A percentile compares a stretch with the other conserved stretches of the same genome.
These are phyloP conservation scores for Odontophorus gujanensis DNA, from an alignment of 2,113 vertebrate species.

Conservation along the genomic window DNA sequence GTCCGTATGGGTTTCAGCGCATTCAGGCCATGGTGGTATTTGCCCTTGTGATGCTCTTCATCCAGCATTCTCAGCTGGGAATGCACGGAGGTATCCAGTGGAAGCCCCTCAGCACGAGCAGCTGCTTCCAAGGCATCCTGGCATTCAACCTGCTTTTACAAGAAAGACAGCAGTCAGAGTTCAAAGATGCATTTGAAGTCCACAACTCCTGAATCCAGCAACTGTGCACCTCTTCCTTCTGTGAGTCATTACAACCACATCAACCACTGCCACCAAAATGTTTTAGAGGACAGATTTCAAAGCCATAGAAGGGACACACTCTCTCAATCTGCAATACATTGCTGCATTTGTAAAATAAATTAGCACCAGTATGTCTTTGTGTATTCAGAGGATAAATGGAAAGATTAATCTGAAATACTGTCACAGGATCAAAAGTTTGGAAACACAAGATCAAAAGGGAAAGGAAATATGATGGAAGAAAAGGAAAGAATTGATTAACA, in stretches of 20 bases:
- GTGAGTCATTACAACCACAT: background rate
- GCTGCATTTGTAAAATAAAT: background rate
- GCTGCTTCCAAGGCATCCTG: constrained; percentile 89
- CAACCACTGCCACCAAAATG: background rate
- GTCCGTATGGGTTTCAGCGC: constrained; percentile 86
- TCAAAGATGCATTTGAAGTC: background rate
- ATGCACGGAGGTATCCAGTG: constrained; percentile 80
- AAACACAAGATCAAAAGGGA: no score
- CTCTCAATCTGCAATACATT: background rate
- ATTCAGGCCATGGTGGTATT: constrained; percentile 85
- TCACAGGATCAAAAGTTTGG: background rate
- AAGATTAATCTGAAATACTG: background rate
- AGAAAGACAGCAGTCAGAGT: background rate
- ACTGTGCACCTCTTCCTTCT: background rate
- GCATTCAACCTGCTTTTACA: constrained; percentile 74
- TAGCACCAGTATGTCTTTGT: background rate
- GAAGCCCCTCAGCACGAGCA: constrained; percentile 86
- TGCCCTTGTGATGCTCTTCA: constrained; percentile 81
- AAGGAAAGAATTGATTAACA: background rate
- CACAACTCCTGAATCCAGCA: background rate
- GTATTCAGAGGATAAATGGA: background rate
- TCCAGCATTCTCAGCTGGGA: constrained; percentile 83
- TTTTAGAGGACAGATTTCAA: background rate
- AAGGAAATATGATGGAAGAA: background rate
- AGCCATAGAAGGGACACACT: background rate